Conservation (phyloP, 2,113 vertebrate species). For the Porphyrio hochstetteri region DNA sequence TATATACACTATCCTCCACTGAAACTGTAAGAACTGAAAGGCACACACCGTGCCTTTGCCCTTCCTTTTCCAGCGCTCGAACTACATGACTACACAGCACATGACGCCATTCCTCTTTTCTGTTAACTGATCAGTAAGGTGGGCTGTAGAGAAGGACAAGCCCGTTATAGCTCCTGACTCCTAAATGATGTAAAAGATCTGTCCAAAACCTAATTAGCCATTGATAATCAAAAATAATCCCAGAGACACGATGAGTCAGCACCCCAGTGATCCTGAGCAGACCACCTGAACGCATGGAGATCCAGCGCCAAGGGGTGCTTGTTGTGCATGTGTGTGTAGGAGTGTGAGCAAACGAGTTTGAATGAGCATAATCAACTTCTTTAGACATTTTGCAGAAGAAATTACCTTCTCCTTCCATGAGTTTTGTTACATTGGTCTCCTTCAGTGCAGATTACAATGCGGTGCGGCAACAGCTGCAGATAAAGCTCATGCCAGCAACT, state of each 20-base stretch:
- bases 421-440: not conserved
- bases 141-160: not conserved
- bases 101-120: not conserved
- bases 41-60: rapidly evolving
- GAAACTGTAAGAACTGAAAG: not conserved
- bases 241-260: not conserved
- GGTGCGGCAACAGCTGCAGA: not conserved
- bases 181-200: not conserved
- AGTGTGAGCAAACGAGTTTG: not conserved
- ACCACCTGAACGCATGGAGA: not conserved
- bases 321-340: not conserved
- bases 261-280: not conserved
- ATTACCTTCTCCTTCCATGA: not conserved
- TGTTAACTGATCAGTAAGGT: not conserved
- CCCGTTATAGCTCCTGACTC: not conserved
- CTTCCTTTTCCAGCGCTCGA: not conserved
- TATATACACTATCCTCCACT: not conserved
- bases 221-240: not conserved
- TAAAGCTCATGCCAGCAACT: not conserved
- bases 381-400: not conserved
- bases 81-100: not conserved
- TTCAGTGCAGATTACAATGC: not conserved
- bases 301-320: not conserved
- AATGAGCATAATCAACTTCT: not conserved
- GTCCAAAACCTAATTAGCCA: not conserved